Percentiles rank a stretch among this genome's conserved stretches.
phyloP scores from a whole-genome alignment of 2,888 invertebrate species.

The Latrodectus hesperus region DNA sequence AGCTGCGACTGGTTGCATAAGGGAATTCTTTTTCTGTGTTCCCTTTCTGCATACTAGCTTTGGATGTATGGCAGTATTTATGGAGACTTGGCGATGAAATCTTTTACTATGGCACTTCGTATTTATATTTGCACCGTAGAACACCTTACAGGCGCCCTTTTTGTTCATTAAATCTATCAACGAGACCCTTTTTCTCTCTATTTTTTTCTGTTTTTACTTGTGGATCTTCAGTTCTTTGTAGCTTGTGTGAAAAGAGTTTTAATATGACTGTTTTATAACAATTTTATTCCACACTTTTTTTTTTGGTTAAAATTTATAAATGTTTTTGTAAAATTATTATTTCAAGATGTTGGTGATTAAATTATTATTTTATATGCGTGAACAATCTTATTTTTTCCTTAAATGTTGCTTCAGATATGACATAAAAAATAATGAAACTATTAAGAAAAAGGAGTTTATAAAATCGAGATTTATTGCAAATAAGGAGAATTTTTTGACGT shows the following conservation, averaged over 20 bases:
- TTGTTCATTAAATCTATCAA: neutral
- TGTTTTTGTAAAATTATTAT: no score
- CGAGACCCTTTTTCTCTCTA: neutral
- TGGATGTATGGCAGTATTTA: neutral
- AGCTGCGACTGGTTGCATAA: neutral
- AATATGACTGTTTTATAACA: neutral
- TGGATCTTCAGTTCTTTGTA: neutral
- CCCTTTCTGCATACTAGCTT: neutral
- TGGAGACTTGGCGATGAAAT: neutral
- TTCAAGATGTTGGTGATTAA: no score
- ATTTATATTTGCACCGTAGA: slow-evolving; percentile 3
- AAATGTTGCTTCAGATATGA: no score
- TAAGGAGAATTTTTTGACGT: no score
- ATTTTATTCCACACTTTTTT: neutral
- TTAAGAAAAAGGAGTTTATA: no score
- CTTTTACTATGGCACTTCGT: neutral
- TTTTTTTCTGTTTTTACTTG: neutral
- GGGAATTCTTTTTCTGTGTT: neutral
- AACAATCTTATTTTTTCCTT: no score
- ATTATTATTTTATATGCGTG: no score
- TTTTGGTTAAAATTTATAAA: neutral
- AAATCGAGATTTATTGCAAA: no score
- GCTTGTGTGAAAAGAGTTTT: no score
- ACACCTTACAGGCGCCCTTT: neutral
- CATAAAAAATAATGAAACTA: no score